phyloP scores from a whole-genome alignment of 2,888 invertebrate species.

The Hydrotaea cyrtoneurina region DNA sequence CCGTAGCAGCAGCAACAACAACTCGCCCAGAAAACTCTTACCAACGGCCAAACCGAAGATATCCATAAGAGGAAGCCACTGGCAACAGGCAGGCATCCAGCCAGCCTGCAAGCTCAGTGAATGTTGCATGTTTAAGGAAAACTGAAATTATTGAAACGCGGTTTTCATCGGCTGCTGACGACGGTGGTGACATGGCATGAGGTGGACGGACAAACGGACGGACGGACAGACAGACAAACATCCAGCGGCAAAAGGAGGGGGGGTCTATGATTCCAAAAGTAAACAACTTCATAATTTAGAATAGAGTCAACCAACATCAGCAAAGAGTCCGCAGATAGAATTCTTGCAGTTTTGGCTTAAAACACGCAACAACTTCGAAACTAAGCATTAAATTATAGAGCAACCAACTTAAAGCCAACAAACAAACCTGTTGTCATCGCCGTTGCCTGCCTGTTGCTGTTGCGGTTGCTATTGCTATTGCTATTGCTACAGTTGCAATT shows the following conservation, averaged over 20 bases:
- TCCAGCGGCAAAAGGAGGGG: too few species aligned
- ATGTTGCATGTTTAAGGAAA: conserved; percentile 57
- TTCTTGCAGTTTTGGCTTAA: conserved; percentile 47
- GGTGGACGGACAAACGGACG: background rate
- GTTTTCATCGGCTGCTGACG: conserved; percentile 52
- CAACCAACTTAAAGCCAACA: conserved; percentile 5
- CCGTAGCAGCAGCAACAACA: conserved; percentile 29
- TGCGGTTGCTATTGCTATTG: too few species aligned
- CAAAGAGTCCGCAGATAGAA: conserved; percentile 31
- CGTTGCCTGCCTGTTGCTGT: background rate
- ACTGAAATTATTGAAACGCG: conserved; percentile 52
- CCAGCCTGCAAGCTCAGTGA: background rate
- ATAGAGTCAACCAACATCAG: conserved; percentile 42
- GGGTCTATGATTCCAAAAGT: background rate
- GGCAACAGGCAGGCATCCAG: conserved; percentile 43
- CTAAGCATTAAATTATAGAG: conserved; percentile 60
- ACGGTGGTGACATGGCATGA: conserved; percentile 40
- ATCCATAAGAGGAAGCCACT: conserved; percentile 30
- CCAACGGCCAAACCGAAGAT: conserved; percentile 26
- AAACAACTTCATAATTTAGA: conserved; percentile 63
- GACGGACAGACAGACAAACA: background rate
- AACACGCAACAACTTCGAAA: conserved; percentile 58
- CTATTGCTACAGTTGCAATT: background rate
- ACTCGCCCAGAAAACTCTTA: conserved; percentile 33
- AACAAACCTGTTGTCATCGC: conserved; percentile 35